These are phyloP conservation scores for Epicauta chinensis DNA, from an alignment of 1,140 invertebrate genomes.

Conservation along the genomic window DNA sequence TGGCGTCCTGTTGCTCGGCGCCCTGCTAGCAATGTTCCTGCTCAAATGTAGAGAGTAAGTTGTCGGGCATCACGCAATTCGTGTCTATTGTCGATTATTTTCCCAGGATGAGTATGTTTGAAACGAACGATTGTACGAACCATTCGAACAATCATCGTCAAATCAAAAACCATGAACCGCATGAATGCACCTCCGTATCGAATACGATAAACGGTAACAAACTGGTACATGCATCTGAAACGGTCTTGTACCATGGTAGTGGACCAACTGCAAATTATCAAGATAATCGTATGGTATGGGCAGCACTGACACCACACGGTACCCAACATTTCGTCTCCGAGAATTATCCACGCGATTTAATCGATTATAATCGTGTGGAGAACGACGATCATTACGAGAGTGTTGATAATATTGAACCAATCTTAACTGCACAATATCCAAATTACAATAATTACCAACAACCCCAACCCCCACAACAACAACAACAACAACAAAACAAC, in stretches of 20 bases:
- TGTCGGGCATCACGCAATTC: neutral
- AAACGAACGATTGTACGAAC: conserved; percentile 34
- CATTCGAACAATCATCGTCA: conserved; percentile 30
- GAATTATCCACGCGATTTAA: conserved; percentile 46
- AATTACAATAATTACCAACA: conserved; percentile 36
- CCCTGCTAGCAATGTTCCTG: conserved; percentile 67
- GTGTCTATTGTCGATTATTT: conserved; percentile 3
- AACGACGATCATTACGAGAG: conserved; percentile 72
- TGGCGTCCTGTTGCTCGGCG: conserved; percentile 68
- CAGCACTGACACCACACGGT: conserved; percentile 72
- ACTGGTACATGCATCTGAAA: conserved; percentile 34
- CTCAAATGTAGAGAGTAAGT: conserved; percentile 78
- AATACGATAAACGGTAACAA: conserved; percentile 30
- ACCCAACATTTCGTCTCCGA: conserved; percentile 63
- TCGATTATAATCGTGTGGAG: conserved; percentile 42
- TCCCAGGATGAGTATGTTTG: conserved; percentile 39
- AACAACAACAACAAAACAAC: conserved; percentile 15
- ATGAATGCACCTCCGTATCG: conserved; percentile 30
- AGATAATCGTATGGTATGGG: conserved; percentile 71
- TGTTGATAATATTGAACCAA: conserved; percentile 54
- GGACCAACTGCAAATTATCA: conserved; percentile 24
- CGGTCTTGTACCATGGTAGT: conserved; percentile 34
- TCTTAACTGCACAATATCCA: conserved; percentile 28
- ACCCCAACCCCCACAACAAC: no score
- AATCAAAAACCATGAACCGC: conserved; percentile 31